Evolutionary conservation across 1,140 invertebrate genomes (phyloP), one percentile per base, ranked within the genome.

Genomic region (Notospermus geniculatus): DNA sequence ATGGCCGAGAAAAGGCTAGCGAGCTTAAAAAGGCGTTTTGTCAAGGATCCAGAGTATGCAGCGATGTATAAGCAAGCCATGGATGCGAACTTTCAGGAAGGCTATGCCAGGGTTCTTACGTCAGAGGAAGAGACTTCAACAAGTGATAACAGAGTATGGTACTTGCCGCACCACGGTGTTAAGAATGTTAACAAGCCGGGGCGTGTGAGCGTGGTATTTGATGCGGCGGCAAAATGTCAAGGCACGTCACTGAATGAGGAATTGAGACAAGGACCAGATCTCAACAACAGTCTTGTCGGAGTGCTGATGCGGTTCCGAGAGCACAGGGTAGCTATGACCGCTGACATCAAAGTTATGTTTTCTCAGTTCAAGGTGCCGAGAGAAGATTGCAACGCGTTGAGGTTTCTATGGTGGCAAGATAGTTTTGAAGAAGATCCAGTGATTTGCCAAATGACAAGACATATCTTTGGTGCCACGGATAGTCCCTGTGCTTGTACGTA

Each of bases 221-320:
- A 71, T 52, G 66, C 57, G 43, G 43, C 52, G 25, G 60, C 63
- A 22, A 59, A 58, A 36, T 68, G 53, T 41, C 9, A 61, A 25
- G 69, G 69, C 27, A 60, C 53, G n/a, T 76, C 71, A 5, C 53
- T 78, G 0, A 77, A 78, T 54, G 46, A 70, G 11, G 22, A 50
- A 11, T 43, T 77, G 17, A 39, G 68, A 1, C 25, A 60, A 11
- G 74, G 74, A 17, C 80, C 83, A 7, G 74, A 74, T 58, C 56
- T 84, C 0, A 80, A 82, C 64, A 73, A 56, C 53, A 54, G 22
- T 45, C 54, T 74, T 13, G 29, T 71, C 15, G 71, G 63, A 25
- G 65, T 72, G 7, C 62, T 74, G n/a, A 29, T 65, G 0, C 50
- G 62, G 22, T 72, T 72, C 54, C 45, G 72, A 4, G 17, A 62